Conservation (phyloP, 1,140 invertebrate genomes). For the Teleogryllus occipitalis region DNA sequence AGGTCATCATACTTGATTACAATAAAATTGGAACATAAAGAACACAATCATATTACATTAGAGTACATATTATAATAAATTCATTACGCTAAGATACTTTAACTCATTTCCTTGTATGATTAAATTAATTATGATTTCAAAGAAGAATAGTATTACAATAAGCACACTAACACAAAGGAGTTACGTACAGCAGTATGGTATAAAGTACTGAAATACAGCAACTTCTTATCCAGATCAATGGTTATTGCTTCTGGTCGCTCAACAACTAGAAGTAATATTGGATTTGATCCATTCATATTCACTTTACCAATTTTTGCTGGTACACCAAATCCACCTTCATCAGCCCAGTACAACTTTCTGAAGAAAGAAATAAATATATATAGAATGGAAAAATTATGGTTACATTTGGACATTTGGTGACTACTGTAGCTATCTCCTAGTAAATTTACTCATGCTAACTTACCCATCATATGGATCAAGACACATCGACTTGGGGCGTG, state of each 20-base stretch:
- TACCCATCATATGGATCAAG: conserved; percentile 85
- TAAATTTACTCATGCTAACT: conserved; percentile 29
- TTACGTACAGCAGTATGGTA: conserved; percentile 55
- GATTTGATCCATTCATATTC: conserved; percentile 86
- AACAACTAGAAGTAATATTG: conserved; percentile 55
- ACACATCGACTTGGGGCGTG: conserved; percentile 76
- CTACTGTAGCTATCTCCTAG: neutral
- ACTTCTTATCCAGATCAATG: conserved; percentile 74
- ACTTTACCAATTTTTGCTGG: conserved; percentile 84
- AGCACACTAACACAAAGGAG: too few species aligned
- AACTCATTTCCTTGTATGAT: too few species aligned
- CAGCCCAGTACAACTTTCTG: conserved; percentile 89
- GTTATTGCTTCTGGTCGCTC: conserved; percentile 73
- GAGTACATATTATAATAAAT: too few species aligned
- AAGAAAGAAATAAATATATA: conserved; percentile 23
- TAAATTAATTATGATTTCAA: too few species aligned
- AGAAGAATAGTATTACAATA: too few species aligned
- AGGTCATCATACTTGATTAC: too few species aligned
- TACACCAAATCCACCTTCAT: conserved; percentile 85
- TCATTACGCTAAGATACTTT: too few species aligned
- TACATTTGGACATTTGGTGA: neutral
- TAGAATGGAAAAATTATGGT: neutral
- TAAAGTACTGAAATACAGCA: conserved; percentile 78
- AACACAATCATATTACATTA: too few species aligned
- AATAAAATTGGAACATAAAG: too few species aligned